Percentiles rank a stretch among this genome's conserved stretches.
phyloP scores from a whole-genome alignment of 1,140 invertebrate genomes.

The Aphis craccivora region DNA sequence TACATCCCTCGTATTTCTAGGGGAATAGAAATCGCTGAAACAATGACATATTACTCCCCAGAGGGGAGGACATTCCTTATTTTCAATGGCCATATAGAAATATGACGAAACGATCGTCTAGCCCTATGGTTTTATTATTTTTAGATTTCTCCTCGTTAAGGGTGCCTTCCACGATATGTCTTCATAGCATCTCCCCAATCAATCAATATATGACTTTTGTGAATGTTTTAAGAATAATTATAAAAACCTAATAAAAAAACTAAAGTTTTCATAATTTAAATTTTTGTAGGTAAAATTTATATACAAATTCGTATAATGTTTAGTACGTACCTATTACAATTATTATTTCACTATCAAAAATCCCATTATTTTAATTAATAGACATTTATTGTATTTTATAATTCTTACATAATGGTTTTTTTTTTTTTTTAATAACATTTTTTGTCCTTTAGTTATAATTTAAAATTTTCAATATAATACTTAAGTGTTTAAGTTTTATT shows the following conservation, averaged over 20 bases:
- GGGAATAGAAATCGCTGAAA: slow-evolving; percentile 39
- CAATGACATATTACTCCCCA: slow-evolving; percentile 49
- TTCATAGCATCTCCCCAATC: neutral
- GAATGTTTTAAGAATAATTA: neutral
- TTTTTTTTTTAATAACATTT: neutral
- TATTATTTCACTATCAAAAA: neutral
- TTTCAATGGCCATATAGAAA: slow-evolving; percentile 13
- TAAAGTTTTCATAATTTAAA: neutral
- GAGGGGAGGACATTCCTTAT: slow-evolving; percentile 39
- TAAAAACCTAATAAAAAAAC: neutral
- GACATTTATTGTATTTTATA: neutral
- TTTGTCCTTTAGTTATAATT: neutral
- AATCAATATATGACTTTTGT: neutral
- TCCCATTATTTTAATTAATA: neutral
- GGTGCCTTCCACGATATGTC: neutral
- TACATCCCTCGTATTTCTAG: slow-evolving; percentile 11
- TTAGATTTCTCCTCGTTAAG: slow-evolving; percentile 42
- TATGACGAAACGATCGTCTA: slow-evolving; percentile 31
- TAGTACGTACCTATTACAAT: neutral
- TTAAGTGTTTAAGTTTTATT: neutral
- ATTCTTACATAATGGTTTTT: neutral
- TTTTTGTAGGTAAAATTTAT: neutral
- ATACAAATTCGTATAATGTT: neutral
- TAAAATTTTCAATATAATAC: neutral
- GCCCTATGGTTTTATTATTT: slow-evolving; percentile 47